These are phyloP conservation scores for Myiothlypis chrysogaster DNA, from an alignment of 2,797 vertebrate genomes.

Conservation along the genomic window DNA sequence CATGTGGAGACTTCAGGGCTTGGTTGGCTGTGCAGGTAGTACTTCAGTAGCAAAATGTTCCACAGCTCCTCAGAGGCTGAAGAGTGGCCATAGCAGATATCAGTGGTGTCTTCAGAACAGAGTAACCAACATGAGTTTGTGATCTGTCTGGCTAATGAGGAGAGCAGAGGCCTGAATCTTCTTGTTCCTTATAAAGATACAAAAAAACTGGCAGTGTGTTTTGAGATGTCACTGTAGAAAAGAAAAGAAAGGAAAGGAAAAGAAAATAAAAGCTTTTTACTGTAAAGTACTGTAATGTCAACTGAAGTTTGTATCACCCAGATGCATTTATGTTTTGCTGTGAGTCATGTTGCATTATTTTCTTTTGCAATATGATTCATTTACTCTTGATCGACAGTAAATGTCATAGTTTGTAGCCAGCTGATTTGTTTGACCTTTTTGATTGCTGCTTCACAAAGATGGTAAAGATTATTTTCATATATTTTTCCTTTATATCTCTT, in stretches of 20 bases:
- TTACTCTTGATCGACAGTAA: slow-evolving; percentile 45
- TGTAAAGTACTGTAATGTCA: slow-evolving; percentile 26
- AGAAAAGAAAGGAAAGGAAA: background rate
- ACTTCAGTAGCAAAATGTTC: background rate
- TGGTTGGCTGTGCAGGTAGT: background rate
- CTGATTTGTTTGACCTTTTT: slow-evolving; percentile 42
- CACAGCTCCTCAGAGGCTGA: background rate
- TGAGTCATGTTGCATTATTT: slow-evolving; percentile 32
- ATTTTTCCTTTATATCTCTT: background rate
- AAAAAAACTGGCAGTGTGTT: slow-evolving; percentile 8
- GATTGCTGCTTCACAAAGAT: background rate
- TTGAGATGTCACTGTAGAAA: background rate
- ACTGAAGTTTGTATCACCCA: background rate
- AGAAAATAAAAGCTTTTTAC: background rate
- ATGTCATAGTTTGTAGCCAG: slow-evolving; percentile 60
- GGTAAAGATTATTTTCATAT: background rate
- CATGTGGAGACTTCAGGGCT: background rate
- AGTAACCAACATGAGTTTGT: background rate
- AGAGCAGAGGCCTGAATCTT: slow-evolving; percentile 27
- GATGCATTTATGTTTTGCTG: slow-evolving; percentile 48
- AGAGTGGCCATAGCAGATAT: background rate
- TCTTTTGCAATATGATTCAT: slow-evolving; percentile 52
- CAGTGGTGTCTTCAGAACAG: background rate
- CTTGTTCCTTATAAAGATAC: background rate
- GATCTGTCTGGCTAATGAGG: background rate